Evolutionary conservation across 2,888 invertebrate species (phyloP).

Genomic region (Kryphioiulus occultus): DNA sequence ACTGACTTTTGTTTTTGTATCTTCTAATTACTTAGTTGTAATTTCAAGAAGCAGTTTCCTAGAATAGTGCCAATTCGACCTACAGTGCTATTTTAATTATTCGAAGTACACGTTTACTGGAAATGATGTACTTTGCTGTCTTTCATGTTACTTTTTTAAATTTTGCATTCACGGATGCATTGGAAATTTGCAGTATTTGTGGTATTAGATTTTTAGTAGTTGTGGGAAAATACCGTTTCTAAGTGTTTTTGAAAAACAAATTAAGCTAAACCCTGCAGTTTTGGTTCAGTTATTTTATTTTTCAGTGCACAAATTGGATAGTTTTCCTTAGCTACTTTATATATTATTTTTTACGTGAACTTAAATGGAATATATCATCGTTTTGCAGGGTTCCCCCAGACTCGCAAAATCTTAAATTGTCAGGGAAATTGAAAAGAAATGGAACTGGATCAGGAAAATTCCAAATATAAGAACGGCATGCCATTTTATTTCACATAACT

Average conservation of each 20-base stretch:
- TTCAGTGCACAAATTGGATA: background rate
- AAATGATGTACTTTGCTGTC: background rate
- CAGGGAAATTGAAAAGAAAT: no score
- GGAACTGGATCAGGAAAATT: no score
- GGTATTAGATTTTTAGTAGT: background rate
- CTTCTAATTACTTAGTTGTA: background rate
- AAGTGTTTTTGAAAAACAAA: background rate
- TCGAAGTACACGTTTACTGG: no score
- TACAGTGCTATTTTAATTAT: background rate
- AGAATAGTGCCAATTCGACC: background rate
- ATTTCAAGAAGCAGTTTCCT: background rate
- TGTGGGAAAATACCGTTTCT: background rate
- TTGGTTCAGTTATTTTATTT: background rate
- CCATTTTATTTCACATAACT: no score
- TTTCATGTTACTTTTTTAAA: background rate
- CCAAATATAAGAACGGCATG: no score
- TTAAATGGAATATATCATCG: no score
- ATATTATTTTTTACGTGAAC: no score
- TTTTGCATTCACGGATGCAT: background rate
- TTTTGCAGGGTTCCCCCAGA: no score
- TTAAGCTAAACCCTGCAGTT: background rate
- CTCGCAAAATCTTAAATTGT: no score
- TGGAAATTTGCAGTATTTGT: background rate
- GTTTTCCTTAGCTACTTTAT: background rate
- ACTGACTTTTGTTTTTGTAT: background rate